phyloP scores from a whole-genome alignment of 2,113 vertebrate genomes.

The Merops nubicus region DNA sequence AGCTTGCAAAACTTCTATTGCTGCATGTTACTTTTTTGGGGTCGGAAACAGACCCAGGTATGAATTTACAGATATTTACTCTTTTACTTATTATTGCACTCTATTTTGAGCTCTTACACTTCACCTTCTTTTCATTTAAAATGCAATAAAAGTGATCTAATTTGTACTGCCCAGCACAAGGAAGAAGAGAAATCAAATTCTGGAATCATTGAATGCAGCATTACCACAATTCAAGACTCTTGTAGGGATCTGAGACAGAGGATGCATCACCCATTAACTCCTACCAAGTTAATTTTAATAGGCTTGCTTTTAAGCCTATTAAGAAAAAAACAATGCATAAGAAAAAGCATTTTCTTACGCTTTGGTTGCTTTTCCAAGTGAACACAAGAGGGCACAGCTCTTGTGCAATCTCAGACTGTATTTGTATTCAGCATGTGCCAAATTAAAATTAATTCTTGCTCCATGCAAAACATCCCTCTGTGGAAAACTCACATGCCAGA shows the following conservation, averaged over 20 bases:
- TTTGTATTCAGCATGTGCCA: neutral
- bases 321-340: too few relatives aligned
- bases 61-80: neutral
- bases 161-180: neutral
- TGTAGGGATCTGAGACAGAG: neutral
- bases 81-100: neutral
- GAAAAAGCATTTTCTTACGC: neutral
- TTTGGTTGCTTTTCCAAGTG: conserved; percentile 25
- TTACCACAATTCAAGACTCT: neutral
- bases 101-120: neutral
- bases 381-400: conserved; percentile 73
- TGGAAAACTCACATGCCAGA: neutral
- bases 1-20: neutral
- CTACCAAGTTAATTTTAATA: neutral
- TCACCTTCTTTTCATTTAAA: neutral
- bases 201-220: fast-evolving
- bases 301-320: neutral
- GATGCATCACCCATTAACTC: neutral
- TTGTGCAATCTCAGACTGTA: neutral
- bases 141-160: neutral
- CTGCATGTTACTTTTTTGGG: neutral
- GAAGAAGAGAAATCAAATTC: neutral
- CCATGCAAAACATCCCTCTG: neutral
- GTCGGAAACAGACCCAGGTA: neutral
- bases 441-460: neutral